Percentiles rank a stretch among this genome's conserved stretches.
phyloP scores from a whole-genome alignment of 2,797 vertebrate genomes.

The Calcarius lapponicus region DNA sequence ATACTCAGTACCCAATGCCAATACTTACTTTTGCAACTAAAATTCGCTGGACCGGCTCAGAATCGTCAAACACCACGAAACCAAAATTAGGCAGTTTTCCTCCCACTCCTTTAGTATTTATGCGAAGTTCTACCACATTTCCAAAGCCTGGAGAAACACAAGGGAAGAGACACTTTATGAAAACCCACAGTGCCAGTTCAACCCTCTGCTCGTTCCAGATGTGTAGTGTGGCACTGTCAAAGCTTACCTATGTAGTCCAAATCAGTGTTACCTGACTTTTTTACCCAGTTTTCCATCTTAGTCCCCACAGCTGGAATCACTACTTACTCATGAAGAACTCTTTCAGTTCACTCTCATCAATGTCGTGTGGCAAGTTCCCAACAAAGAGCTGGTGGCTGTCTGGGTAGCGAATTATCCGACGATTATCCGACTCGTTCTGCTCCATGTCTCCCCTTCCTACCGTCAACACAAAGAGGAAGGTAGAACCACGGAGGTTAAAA shows the following conservation, averaged over 20 bases:
- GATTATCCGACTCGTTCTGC: conserved; percentile 87
- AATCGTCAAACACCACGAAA: conserved; percentile 97
- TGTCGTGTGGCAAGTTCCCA: conserved; percentile 96
- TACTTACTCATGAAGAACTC: conserved; percentile 98
- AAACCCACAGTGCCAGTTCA: not conserved
- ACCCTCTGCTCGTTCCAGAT: not conserved
- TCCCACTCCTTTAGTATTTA: conserved; percentile 96
- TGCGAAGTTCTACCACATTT: conserved; percentile 94
- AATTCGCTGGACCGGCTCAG: conserved; percentile 95
- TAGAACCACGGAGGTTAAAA: not conserved
- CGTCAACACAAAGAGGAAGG: not conserved
- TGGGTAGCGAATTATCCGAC: conserved; percentile 91
- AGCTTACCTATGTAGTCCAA: not conserved
- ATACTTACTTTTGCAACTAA: conserved; percentile 93
- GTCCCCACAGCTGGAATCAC: not conserved
- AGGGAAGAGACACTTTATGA: not conserved
- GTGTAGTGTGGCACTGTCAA: rapidly evolving
- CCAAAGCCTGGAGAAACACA: conserved; percentile 85
- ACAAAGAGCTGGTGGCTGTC: conserved; percentile 99
- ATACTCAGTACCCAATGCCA: not conserved
- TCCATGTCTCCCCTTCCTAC: conserved; percentile 90
- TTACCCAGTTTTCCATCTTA: not conserved
- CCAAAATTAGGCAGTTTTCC: conserved; percentile 98
- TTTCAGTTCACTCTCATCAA: conserved; percentile 97
- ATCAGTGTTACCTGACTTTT: rapidly evolving